Conservation (phyloP, 2,888 invertebrate species). For the Adelognathus sp. region DNA sequence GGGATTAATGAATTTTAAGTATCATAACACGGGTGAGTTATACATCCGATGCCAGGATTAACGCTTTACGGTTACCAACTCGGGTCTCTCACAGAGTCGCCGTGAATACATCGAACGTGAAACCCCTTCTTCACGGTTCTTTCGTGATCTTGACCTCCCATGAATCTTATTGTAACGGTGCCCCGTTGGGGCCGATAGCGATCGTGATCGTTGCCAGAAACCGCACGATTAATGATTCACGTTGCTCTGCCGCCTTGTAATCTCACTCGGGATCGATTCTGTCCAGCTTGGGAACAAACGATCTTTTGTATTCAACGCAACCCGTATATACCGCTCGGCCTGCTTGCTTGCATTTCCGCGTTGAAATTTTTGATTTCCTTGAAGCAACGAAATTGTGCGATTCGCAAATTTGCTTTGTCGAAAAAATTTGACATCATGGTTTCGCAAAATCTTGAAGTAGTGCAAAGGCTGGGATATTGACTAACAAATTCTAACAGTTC, state of each 20-base stretch:
- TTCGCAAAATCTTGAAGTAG: no score
- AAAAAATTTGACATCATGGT: no score
- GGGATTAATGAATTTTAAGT: background rate
- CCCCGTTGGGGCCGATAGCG: slow-evolving; percentile 44
- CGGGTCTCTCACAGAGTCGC: background rate
- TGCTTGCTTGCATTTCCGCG: background rate
- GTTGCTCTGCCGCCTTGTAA: slow-evolving; percentile 35
- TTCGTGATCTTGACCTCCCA: slow-evolving; percentile 52
- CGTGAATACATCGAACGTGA: slow-evolving; percentile 25
- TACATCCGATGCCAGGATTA: background rate
- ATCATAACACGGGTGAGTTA: background rate
- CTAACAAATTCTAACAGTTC: no score
- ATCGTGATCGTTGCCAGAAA: slow-evolving; percentile 55
- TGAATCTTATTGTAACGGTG: slow-evolving; percentile 54
- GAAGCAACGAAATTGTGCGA: no score
- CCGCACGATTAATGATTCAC: slow-evolving; percentile 57
- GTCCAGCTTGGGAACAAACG: slow-evolving; percentile 13
- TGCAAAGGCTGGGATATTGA: no score
- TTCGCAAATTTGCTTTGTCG: no score
- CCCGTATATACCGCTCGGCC: background rate
- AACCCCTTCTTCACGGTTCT: slow-evolving; percentile 29
- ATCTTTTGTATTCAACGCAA: background rate
- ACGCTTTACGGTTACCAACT: background rate
- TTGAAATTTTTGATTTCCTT: background rate
- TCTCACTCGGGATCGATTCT: slow-evolving; percentile 45